Conservation (phyloP, 1,140 invertebrate genomes). For the Bombus cullumanus region DNA sequence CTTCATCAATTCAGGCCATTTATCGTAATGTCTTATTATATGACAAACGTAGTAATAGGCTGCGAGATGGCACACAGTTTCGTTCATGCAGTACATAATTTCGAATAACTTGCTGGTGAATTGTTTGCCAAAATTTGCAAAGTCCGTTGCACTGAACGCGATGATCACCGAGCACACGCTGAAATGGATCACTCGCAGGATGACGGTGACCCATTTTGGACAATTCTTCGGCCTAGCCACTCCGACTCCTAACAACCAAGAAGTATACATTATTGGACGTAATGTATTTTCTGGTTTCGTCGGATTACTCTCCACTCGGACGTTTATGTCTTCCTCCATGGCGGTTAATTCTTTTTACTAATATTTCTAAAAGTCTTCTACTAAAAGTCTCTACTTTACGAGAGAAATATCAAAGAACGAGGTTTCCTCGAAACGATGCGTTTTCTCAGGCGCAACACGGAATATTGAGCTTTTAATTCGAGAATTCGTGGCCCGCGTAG, state of each 20-base stretch:
- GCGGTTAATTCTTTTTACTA: neutral
- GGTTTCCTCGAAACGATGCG: neutral
- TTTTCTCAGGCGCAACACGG: neutral
- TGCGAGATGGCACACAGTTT: constrained; percentile 65
- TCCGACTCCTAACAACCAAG: constrained; percentile 69
- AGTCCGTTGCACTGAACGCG: constrained; percentile 69
- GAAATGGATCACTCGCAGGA: constrained; percentile 66
- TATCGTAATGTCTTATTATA: constrained; percentile 62
- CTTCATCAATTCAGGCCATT: constrained; percentile 68
- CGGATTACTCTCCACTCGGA: constrained; percentile 49
- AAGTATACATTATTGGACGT: constrained; percentile 58
- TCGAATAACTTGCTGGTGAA: constrained; percentile 72
- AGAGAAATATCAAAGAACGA: neutral
- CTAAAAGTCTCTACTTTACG: too few species aligned
- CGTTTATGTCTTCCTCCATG: constrained; percentile 63
- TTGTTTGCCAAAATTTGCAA: constrained; percentile 65
- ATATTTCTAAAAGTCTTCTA: too few species aligned
- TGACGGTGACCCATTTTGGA: constrained; percentile 54
- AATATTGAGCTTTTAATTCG: neutral
- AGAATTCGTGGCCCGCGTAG: neutral
- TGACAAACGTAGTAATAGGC: constrained; percentile 73
- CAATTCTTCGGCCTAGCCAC: constrained; percentile 53
- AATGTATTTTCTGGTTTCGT: constrained; percentile 58
- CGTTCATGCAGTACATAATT: constrained; percentile 74
- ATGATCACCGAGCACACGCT: constrained; percentile 68